Conservation (phyloP, 1,140 invertebrate genomes). For the Potamilus streckersoni region DNA sequence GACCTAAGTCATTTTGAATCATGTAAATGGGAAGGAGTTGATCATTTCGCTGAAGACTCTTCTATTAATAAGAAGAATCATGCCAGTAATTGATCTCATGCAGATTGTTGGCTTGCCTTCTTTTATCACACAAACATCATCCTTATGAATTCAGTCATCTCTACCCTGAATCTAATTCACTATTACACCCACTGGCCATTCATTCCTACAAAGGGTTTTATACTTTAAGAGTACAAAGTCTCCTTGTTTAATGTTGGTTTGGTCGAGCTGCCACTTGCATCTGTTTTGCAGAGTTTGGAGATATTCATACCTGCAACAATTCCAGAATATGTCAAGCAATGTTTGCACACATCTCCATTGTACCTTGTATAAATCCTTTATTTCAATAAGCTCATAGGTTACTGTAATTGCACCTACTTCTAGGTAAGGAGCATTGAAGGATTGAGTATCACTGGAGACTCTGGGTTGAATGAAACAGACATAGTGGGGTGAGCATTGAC, state of each 20-base stretch:
- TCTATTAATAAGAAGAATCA: background rate
- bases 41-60: no score
- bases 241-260: background rate
- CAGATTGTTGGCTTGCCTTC: constrained; percentile 5
- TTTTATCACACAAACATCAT: constrained; percentile 11
- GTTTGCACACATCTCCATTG: constrained; percentile 37
- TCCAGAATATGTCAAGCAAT: constrained; percentile 34
- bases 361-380: constrained; percentile 28
- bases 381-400: background rate
- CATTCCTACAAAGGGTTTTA: constrained; percentile 1
- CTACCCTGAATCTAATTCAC: background rate
- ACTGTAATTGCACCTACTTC: constrained; percentile 13
- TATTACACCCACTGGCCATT: constrained; percentile 1
- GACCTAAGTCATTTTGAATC: no score
- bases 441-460: constrained; percentile 31
- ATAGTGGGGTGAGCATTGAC: constrained; percentile 37
- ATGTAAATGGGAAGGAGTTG: no score
- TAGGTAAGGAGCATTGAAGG: constrained; percentile 33
- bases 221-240: constrained; percentile 34
- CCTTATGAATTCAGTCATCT: constrained; percentile 9
- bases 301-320: constrained; percentile 21
- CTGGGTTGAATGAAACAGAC: constrained; percentile 37
- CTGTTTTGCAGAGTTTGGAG: constrained; percentile 29
- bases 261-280: constrained; percentile 16
- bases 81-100: constrained; percentile 3